Evolutionary conservation across 2,888 invertebrate species (phyloP), one percentile per base, ranked within the genome.

Genomic region (Caenorhabditis sp.): DNA sequence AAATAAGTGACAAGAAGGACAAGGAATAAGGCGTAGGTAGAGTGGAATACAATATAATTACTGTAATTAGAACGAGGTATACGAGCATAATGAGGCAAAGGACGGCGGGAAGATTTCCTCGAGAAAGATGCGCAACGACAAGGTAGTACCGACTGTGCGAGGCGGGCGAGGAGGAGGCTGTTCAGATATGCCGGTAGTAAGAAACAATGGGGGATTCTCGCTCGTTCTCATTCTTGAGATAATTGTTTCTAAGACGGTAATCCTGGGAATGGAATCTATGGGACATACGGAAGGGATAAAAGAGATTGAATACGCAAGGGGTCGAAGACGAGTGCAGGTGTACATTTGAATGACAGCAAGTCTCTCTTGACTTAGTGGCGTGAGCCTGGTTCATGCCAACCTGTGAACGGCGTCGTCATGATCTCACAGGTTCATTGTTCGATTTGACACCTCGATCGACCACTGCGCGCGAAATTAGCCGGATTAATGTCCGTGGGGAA

Each of bases 61-160:
- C 77, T 67, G 82, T 77, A 72, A 77, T 82, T 77, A 82, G 55
- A 68, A 67, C 18, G 67, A 47, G 47, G 68, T 70, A 81, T 81
- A 81, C 76, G 81, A 81, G 76, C 81, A 81, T 80, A 80, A 80
- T 80, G 56, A 80, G 51, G 74, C 24, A 28, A 55, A 53, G 40
- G 50, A 51, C 58, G 60, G 60, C 51, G 56, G 24, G 55, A 60
- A 28, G 56, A 20, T 58, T 37, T 44, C 20, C 24, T 35, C 37
- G 37, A 37, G 47, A 35, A 53, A 61, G 72, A 65, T 74, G 64
- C 37, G 65, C 64, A n/a, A 20, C 58, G 58, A 65, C 65, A 74
- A 74, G 65, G 74, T 60, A 74, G 60, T 67, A 64, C 72, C 72
- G 64, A 55, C 61, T 2, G 70, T 13, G 51, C 11, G 50, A 53